These are phyloP conservation scores for Arrhopalites spinosus DNA, from an alignment of 2,888 invertebrate genomes.

Conservation along the genomic window DNA sequence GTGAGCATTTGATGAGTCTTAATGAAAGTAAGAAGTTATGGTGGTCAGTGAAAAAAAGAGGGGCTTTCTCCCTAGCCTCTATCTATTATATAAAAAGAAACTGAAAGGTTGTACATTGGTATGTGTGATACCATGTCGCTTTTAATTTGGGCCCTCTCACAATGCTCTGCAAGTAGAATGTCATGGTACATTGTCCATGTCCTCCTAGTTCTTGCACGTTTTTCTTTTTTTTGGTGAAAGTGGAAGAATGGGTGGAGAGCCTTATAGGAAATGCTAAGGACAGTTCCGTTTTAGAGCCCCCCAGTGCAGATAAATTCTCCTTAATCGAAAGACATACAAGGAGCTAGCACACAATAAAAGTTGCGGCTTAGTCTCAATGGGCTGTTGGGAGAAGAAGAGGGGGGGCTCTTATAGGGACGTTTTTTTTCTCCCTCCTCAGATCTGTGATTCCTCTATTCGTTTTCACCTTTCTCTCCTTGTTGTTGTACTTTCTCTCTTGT, in stretches of 20 bases:
- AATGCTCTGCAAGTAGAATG: not conserved
- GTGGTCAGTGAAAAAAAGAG: no score
- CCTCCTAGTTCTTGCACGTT: no score
- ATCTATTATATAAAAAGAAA: no score
- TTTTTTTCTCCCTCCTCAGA: not conserved
- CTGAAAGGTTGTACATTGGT: no score
- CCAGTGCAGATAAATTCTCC: slow-evolving; percentile 56
- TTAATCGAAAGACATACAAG: slow-evolving; percentile 56
- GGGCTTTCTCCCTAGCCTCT: no score
- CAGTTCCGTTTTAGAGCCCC: slow-evolving; percentile 55
- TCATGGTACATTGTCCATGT: not conserved
- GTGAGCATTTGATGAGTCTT: slow-evolving; percentile 25
- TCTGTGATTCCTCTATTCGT: not conserved
- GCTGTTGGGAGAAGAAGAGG: slow-evolving; percentile 6
- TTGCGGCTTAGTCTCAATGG: slow-evolving; percentile 43
- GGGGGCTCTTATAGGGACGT: no score
- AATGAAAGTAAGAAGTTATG: slow-evolving; percentile 27
- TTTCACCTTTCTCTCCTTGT: not conserved
- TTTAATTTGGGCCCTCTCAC: slow-evolving; percentile 32
- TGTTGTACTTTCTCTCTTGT: not conserved
- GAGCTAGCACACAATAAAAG: slow-evolving; percentile 55
- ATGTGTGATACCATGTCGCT: slow-evolving; percentile 20
- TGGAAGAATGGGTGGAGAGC: slow-evolving; percentile 37
- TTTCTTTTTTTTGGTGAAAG: slow-evolving; percentile 10
- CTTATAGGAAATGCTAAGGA: slow-evolving; percentile 42